These are phyloP conservation scores for Lethenteron reissneri DNA, from an alignment of 2,113 vertebrate species.

Conservation along the genomic window DNA sequence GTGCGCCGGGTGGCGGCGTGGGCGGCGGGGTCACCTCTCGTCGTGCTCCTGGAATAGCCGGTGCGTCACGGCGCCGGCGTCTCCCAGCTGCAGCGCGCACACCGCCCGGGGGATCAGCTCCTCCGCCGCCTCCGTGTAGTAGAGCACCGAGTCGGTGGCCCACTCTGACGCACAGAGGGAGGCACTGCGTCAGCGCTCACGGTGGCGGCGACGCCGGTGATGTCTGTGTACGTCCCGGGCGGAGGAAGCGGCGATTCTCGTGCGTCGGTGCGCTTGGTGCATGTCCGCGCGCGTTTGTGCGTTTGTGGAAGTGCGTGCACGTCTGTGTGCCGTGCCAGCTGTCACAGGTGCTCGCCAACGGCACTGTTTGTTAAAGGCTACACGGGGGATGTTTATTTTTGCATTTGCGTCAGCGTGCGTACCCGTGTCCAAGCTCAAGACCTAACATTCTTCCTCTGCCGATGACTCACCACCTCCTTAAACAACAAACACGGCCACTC, in stretches of 20 bases:
- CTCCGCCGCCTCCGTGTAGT: constrained; percentile 44
- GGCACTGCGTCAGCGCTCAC: background rate
- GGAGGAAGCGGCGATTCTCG: background rate
- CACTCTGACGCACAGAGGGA: constrained; percentile 38
- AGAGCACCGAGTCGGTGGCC: constrained; percentile 48
- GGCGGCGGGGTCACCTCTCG: constrained; percentile 35
- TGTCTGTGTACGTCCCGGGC: background rate
- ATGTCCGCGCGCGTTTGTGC: background rate
- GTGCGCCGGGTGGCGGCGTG: background rate
- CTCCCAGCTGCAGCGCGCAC: constrained; percentile 37
- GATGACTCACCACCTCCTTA: background rate
- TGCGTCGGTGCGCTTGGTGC: background rate
- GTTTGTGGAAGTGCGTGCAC: background rate
- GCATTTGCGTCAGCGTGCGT: background rate
- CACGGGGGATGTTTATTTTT: too few species aligned
- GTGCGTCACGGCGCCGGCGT: constrained; percentile 18
- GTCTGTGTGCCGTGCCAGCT: background rate
- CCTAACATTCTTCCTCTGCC: background rate
- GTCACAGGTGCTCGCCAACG: too few species aligned
- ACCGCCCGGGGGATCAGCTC: constrained; percentile 44
- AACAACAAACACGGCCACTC: background rate
- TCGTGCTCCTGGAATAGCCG: constrained; percentile 52
- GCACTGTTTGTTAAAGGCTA: too few species aligned
- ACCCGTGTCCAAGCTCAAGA: background rate
- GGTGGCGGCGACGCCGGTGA: background rate